Conservation (phyloP, 2,888 invertebrate genomes). For the Trissoscelio sp. region DNA sequence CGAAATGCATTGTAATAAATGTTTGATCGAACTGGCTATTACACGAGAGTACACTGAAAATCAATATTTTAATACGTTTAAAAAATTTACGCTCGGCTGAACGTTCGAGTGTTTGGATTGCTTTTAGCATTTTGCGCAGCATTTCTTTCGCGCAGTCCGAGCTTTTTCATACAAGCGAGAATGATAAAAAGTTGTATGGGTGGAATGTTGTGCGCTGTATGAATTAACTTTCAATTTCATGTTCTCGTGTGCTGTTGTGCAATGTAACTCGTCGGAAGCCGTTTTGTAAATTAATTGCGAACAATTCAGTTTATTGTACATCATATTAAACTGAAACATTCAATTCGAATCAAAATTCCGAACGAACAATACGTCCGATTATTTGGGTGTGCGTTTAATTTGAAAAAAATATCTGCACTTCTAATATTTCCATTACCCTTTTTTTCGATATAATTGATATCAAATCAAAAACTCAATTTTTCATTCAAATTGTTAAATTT, state of each 20-base stretch:
- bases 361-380: conserved; percentile 17
- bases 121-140: background rate
- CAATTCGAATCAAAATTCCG: conserved; percentile 15
- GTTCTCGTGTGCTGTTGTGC: conserved; percentile 17
- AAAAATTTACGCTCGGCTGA: no score
- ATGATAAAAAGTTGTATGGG: background rate
- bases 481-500: no score
- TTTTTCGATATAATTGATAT: no score
- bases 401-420: no score
- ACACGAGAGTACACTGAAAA: no score
- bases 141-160: background rate
- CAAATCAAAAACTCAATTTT: no score
- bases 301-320: conserved; percentile 39
- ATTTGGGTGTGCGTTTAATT: no score
- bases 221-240: conserved; percentile 52
- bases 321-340: conserved; percentile 39
- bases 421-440: no score
- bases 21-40: no score
- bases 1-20: no score
- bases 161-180: background rate
- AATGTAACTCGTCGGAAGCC: conserved; percentile 18
- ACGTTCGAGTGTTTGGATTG: background rate
- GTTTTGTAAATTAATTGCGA: conserved; percentile 48
- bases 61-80: background rate
- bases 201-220: background rate